Conservation (phyloP, 2,113 vertebrate species). For the Motacilla tschutschensis region DNA sequence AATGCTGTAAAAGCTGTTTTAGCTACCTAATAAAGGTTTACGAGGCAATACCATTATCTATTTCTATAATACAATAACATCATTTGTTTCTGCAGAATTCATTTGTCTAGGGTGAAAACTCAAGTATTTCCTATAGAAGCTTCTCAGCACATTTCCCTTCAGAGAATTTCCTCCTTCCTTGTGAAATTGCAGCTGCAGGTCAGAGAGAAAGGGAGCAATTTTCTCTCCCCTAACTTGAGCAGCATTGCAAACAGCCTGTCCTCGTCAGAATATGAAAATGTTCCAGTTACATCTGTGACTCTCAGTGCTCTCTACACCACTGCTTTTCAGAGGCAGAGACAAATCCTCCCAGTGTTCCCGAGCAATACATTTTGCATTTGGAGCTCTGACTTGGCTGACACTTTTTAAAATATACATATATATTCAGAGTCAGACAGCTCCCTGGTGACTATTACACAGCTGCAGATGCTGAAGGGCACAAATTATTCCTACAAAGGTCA, state of each 20-base stretch:
- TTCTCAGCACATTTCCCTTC: background rate
- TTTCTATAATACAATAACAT: background rate
- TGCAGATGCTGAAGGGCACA: constrained; percentile 66
- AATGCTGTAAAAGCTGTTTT: background rate
- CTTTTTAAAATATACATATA: constrained; percentile 1
- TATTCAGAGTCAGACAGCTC: constrained; percentile 39
- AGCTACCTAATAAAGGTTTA: constrained; percentile 12
- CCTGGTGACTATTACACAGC: constrained; percentile 57
- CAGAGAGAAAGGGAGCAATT: background rate
- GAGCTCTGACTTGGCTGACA: constrained; percentile 49
- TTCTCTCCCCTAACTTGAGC: background rate
- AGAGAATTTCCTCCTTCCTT: background rate
- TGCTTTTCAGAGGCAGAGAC: constrained; percentile 2
- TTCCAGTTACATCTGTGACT: background rate
- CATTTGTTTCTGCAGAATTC: background rate
- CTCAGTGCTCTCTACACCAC: background rate
- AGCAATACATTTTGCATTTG: constrained; percentile 49
- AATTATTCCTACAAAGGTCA: constrained; percentile 60
- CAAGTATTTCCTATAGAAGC: background rate
- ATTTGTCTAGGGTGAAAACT: background rate
- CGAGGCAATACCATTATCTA: background rate
- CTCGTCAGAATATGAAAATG: background rate
- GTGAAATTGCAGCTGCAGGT: background rate
- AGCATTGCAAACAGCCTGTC: background rate
- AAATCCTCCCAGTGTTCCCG: constrained; percentile 36